Percentiles rank a stretch among this genome's conserved stretches.
Evolutionary conservation across 2,797 vertebrate species (phyloP).

Genomic region (Toxotes lorentzi): DNA sequence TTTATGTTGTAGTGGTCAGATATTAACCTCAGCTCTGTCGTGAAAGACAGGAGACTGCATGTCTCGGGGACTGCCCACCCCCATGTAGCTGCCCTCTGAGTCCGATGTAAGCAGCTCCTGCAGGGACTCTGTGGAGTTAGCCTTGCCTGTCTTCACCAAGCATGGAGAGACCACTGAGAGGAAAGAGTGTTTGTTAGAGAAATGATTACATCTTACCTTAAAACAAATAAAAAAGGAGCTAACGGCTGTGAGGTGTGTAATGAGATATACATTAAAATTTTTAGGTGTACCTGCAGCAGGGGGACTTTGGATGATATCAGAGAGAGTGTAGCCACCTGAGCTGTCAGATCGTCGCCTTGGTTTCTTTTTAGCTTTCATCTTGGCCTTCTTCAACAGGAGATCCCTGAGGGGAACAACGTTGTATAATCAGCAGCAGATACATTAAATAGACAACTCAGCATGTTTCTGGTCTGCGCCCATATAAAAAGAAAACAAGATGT

Average conservation of each 20-base stretch:
- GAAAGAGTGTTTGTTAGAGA: neutral
- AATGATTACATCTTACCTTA: neutral
- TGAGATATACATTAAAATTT: neutral
- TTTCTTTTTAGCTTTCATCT: slow-evolving; percentile 95
- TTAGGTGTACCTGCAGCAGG: slow-evolving; percentile 87
- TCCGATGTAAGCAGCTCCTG: slow-evolving; percentile 95
- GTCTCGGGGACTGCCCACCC: slow-evolving; percentile 92
- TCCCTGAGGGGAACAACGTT: slow-evolving; percentile 82
- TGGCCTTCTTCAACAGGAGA: slow-evolving; percentile 91
- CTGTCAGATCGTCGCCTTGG: slow-evolving; percentile 93
- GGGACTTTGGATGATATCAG: slow-evolving; percentile 94
- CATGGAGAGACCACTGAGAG: slow-evolving; percentile 72
- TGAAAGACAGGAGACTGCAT: slow-evolving; percentile 92
- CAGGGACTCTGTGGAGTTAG: slow-evolving; percentile 94
- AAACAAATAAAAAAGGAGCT: slow-evolving; percentile 6
- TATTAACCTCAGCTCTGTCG: slow-evolving; percentile 86
- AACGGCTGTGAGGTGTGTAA: neutral
- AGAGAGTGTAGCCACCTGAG: slow-evolving; percentile 96
- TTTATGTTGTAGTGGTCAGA: neutral
- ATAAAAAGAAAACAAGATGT: neutral
- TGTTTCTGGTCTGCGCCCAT: neutral
- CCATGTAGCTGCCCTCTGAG: slow-evolving; percentile 95
- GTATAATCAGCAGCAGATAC: slow-evolving; percentile 18
- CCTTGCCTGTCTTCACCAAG: slow-evolving; percentile 87
- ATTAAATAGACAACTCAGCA: neutral